These are phyloP conservation scores for Helarctos malayanus DNA, from an alignment of 2,797 vertebrate species.

Conservation along the genomic window DNA sequence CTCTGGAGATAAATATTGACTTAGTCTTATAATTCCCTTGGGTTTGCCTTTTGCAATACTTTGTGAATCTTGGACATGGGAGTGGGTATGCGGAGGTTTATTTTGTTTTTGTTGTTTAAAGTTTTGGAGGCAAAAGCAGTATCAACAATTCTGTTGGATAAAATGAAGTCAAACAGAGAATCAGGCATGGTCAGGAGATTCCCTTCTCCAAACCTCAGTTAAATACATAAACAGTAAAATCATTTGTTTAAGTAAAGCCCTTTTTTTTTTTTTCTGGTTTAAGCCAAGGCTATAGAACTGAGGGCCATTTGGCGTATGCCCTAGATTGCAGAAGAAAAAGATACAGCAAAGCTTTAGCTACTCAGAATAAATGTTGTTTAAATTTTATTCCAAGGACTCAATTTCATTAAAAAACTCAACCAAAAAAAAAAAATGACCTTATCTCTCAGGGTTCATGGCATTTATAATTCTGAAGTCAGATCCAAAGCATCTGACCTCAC, in stretches of 20 bases:
- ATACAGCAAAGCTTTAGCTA: background rate
- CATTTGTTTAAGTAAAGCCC: background rate
- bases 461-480: constrained; percentile 60
- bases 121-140: background rate
- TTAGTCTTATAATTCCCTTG: background rate
- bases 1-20: constrained; percentile 31
- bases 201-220: background rate
- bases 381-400: constrained; percentile 58
- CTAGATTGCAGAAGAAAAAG: background rate
- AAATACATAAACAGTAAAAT: background rate
- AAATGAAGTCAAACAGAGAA: background rate
- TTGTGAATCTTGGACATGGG: background rate
- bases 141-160: background rate
- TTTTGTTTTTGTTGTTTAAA: constrained; percentile 50
- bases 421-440: background rate
- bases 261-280: background rate
- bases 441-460: constrained; percentile 1
- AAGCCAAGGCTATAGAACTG: background rate
- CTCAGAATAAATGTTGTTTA: constrained; percentile 44
- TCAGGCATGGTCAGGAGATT: background rate
- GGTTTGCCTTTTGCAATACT: background rate
- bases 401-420: background rate
- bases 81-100: background rate
- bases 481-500: constrained; percentile 3
- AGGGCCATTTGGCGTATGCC: background rate